Evolutionary conservation across 2,888 invertebrate genomes (phyloP), one percentile per base, ranked within the genome.

Genomic region (Parelbella ahira): DNA sequence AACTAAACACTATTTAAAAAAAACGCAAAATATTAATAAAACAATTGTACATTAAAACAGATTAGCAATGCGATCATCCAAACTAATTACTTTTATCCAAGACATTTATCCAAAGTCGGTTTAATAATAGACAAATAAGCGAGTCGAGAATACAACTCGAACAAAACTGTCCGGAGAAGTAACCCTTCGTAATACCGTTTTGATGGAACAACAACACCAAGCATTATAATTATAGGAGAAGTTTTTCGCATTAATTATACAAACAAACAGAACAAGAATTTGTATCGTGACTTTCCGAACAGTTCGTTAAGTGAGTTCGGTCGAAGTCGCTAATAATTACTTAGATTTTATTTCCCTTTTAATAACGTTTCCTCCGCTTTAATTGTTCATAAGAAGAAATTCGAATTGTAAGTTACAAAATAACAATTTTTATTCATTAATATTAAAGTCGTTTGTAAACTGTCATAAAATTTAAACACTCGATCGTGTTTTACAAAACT

Each of bases 181-280:
- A 60, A 54, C 64, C 65, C 68, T 56, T 59, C 59, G 47, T 51
- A 64, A 75, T 76, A 68, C 63, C 60, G 60, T 63, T 63, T 68
- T 60, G 50, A 54, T 56, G 54, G 57, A 71, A 68, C 64, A 70
- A 68, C 63, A 69, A 67, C 67, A 69, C 56, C 58, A 65, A 73
- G 64, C 68, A 69, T 74, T 68, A 73, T 75, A 75, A 79, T 79
- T 77, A 79, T 73, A 70, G 61, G 57, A 63, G 64, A 65, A 72
- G 71, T 68, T 69, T 69, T 71, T 63, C 58, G 72, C 72, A 81
- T 81, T 83, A 78, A 81, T 82, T 81, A 79, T 68, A 79, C 71
- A 78, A 80, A 80, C 76, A 81, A 80, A 80, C 76, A 78, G 71
- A 80, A 72, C 69, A 68, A 58, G 68, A 68, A 70, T 71, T 72